phyloP scores from a whole-genome alignment of 64 coral and sea anemone genomes.

The Actinia tenebrosa region DNA sequence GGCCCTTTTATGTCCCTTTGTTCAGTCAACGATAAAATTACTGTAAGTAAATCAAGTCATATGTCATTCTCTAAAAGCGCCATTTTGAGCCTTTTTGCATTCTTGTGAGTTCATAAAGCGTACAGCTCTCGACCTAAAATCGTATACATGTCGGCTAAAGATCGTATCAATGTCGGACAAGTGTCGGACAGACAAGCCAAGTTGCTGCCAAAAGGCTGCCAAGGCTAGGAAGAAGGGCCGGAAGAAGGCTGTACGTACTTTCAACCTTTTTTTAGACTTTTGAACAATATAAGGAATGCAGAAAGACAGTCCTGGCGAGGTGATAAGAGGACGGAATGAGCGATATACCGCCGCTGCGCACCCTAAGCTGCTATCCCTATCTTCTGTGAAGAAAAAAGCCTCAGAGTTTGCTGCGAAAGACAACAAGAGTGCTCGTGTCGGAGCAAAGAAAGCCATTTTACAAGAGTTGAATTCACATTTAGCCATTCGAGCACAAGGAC shows the following conservation, averaged over 20 bases:
- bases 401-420: slow-evolving; percentile 50
- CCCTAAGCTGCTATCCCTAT: slow-evolving; percentile 38
- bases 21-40: slow-evolving; percentile 7
- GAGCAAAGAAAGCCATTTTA: slow-evolving; percentile 54
- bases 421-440: slow-evolving; percentile 49
- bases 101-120: too few species aligned
- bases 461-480: slow-evolving; percentile 42
- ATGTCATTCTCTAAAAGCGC: not conserved
- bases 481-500: slow-evolving; percentile 26
- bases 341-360: slow-evolving; percentile 41
- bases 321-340: slow-evolving; percentile 19
- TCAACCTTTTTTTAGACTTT: not conserved
- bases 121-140: too few species aligned
- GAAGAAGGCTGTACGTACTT: not conserved
- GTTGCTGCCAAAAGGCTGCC: not conserved
- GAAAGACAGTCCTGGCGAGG: slow-evolving; percentile 32
- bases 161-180: too few species aligned
- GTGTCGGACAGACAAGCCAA: not conserved
- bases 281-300: slow-evolving; percentile 24
- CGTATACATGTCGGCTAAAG: too few species aligned
- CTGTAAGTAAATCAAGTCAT: not conserved
- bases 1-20: not conserved
- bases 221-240: not conserved
- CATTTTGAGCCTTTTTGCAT: not conserved
- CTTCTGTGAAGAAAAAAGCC: slow-evolving; percentile 35